A percentile compares a stretch with the other conserved stretches of the same genome.
Conservation (phyloP, 2,797 vertebrate species). For the Cossypha dichroa region DNA sequence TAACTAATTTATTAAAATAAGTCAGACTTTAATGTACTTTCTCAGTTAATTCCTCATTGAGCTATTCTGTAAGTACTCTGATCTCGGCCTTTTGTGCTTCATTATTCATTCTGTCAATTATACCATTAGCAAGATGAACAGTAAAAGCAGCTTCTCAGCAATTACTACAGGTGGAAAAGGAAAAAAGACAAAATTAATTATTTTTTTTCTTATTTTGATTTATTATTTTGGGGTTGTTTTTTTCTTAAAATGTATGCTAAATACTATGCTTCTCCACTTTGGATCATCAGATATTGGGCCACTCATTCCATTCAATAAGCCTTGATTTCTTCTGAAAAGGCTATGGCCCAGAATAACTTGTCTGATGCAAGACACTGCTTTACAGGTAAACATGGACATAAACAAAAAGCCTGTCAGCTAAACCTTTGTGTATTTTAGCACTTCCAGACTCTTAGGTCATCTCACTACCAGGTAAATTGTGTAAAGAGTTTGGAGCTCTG, state of each 20-base stretch:
- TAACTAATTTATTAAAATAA: slow-evolving; percentile 15
- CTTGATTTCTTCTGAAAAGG: not conserved
- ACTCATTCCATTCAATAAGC: not conserved
- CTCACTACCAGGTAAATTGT: not conserved
- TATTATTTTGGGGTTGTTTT: not conserved
- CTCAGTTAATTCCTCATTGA: slow-evolving; percentile 22
- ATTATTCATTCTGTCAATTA: slow-evolving; percentile 31
- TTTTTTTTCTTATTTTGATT: not conserved
- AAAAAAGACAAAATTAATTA: not conserved
- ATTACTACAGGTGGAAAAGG: not conserved
- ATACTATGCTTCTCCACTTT: not conserved
- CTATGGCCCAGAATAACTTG: not conserved
- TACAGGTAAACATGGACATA: not conserved
- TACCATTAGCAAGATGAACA: not conserved
- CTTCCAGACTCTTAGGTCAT: not conserved
- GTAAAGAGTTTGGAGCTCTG: not conserved
- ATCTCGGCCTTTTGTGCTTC: slow-evolving; percentile 3
- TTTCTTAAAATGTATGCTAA: not conserved
- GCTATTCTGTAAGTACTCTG: not conserved
- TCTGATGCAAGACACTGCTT: not conserved
- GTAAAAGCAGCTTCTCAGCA: not conserved
- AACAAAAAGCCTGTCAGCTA: not conserved
- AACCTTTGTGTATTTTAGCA: not conserved
- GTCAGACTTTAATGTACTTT: not conserved
- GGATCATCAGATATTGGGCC: not conserved